Evolutionary conservation across 2,113 vertebrate species (phyloP), one percentile per base, ranked within the genome.

Genomic region (Turnix velox): DNA sequence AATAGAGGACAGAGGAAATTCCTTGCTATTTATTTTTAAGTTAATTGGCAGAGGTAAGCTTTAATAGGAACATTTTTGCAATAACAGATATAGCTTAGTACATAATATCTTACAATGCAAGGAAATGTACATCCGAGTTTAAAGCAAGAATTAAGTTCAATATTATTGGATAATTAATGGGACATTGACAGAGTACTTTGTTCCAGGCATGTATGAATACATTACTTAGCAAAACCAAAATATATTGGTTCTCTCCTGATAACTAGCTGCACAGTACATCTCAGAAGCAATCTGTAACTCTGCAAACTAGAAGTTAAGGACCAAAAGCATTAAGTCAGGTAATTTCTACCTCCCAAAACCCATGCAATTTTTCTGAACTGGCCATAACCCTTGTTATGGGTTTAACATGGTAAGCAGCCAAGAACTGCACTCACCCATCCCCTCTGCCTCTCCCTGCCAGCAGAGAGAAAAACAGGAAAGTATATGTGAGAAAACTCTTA

Each of bases 91-190:
- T 12, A 37, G 79, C 30, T 75, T 78, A 49, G 48, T 20, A 75
- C 31, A 42, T 81, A 74, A 88, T 90, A 93, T 80, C 82, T 83
- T 67, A 62, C 2, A 7, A 73, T 28, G 63, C 51, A 87, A 74
- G 68, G 52, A 79, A 93, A 71, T 7, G 9, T 59, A 88, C 65
- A 55, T 74, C 40, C 30, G 77, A 77, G 74, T 87, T 72, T 89
- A 81, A 51, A 45, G 22, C 48, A 76, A 68, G 61, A 86, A 90
- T 81, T 52, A 72, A 27, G 62, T 92, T 85, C 77, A 79, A 48
- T 92, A 88, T 89, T 76, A 87, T 62, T 7, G 20, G 77, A 62
- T 94, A 88, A 96, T 79, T 94, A 95, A 92, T 31, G 48, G 71
- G 77, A 84, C 87, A 87, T 67, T 82, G 88, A 92, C 73, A 88